Percentiles rank a stretch among this genome's conserved stretches.
Conservation (phyloP, 2,888 invertebrate genomes). For the Linnaemya vulpina region DNA sequence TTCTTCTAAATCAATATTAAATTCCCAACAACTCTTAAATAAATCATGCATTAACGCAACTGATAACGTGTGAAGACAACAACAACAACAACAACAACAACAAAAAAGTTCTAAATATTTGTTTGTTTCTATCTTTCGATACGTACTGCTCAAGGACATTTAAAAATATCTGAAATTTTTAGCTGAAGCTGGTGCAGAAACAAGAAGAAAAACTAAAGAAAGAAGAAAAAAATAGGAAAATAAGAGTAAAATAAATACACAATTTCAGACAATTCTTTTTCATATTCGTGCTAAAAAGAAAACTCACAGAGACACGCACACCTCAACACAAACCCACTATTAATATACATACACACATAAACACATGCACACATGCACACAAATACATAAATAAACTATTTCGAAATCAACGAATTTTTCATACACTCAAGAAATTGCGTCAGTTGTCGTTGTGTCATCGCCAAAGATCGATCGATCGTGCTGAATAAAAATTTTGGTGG, state of each 20-base stretch:
- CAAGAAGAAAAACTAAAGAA: neutral
- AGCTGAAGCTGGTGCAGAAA: slow-evolving; percentile 75
- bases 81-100: no score
- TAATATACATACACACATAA: slow-evolving; percentile 1
- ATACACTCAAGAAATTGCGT: slow-evolving; percentile 67
- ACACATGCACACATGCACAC: neutral
- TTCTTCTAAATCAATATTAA: slow-evolving; percentile 4
- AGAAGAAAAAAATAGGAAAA: neutral
- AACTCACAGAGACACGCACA: neutral
- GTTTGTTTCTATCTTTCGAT: slow-evolving; percentile 28
- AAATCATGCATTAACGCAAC: slow-evolving; percentile 26
- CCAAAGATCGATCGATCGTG: slow-evolving; percentile 59
- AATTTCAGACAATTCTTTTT: slow-evolving; percentile 46
- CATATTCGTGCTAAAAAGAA: slow-evolving; percentile 38
- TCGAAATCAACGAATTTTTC: slow-evolving; percentile 48
- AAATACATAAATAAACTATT: neutral
- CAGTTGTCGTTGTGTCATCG: slow-evolving; percentile 72
- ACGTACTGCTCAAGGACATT: slow-evolving; percentile 80
- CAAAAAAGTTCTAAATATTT: slow-evolving; percentile 2
- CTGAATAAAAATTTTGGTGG: slow-evolving; percentile 37
- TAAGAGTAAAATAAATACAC: neutral
- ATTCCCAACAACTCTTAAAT: slow-evolving; percentile 10
- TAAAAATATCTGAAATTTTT: slow-evolving; percentile 80
- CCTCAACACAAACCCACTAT: neutral
- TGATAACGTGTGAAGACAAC: neutral